These are phyloP conservation scores for Brachyalestes nurse DNA, from an alignment of 2,797 vertebrate genomes.

Conservation along the genomic window DNA sequence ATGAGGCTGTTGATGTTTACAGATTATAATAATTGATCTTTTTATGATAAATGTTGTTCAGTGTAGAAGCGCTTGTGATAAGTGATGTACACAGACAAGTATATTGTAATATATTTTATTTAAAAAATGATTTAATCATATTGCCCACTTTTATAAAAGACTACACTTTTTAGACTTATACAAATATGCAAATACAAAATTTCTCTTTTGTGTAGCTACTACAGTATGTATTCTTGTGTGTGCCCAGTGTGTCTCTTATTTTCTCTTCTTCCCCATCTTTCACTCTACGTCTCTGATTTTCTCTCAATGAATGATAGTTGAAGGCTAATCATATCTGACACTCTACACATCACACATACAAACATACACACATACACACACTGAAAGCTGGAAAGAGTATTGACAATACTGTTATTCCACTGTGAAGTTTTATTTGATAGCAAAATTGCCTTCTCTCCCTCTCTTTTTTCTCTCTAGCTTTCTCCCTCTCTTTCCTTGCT, in stretches of 20 bases:
- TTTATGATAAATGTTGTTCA: background rate
- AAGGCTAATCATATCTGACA: constrained; percentile 18
- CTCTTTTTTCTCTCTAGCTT: background rate
- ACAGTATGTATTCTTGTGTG: too few species aligned
- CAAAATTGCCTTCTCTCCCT: constrained; percentile 50
- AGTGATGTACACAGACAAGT: background rate
- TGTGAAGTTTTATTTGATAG: constrained; percentile 55
- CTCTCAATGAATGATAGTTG: background rate
- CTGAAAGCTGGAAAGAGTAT: constrained; percentile 37
- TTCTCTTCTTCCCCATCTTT: too few species aligned
- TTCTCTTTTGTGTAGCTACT: background rate
- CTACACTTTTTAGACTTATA: background rate
- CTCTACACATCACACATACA: constrained; percentile 11
- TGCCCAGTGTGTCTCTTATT: background rate
- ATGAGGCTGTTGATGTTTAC: background rate
- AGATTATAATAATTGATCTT: background rate
- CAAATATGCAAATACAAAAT: background rate
- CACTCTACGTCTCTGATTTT: too few species aligned
- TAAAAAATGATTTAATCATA: background rate
- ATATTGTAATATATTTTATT: background rate
- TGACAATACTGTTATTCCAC: constrained; percentile 49
- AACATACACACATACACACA: background rate
- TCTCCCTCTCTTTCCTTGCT: background rate
- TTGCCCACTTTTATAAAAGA: background rate
- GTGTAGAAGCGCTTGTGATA: background rate